Percentiles rank a stretch among this genome's conserved stretches.
These are phyloP conservation scores for Pituophis catenifer DNA, from an alignment of 2,113 vertebrate genomes.

Conservation along the genomic window DNA sequence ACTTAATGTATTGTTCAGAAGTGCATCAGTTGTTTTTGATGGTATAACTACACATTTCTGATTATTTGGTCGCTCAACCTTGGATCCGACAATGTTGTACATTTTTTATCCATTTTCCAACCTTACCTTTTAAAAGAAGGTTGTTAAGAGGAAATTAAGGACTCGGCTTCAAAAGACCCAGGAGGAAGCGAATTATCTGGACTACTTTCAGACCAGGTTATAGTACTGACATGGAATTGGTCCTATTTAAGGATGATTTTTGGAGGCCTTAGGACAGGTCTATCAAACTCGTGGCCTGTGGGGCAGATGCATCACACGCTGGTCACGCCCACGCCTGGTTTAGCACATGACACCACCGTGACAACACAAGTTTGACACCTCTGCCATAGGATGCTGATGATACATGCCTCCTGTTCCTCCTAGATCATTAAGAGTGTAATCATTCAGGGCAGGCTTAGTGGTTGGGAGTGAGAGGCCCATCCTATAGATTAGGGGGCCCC, in stretches of 20 bases:
- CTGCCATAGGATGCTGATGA: background rate
- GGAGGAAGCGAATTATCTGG: background rate
- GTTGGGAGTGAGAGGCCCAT: background rate
- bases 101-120: background rate
- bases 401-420: background rate
- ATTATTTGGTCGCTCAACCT: background rate
- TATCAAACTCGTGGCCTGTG: too few species aligned
- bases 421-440: background rate
- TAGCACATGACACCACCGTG: too few species aligned
- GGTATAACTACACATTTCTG: background rate
- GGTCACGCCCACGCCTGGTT: too few species aligned
- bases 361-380: too few species aligned
- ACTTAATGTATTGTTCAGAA: background rate
- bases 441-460: background rate
- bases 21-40: background rate
- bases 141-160: background rate
- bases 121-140: background rate
- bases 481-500: too few species aligned
- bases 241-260: background rate
- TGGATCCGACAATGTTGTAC: background rate
- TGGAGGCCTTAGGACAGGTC: too few species aligned
- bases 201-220: background rate
- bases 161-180: background rate
- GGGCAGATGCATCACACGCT: too few species aligned
- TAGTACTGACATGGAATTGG: background rate